Evolutionary conservation across 2,113 vertebrate species (phyloP).

Genomic region (Macquaria ambigua): DNA sequence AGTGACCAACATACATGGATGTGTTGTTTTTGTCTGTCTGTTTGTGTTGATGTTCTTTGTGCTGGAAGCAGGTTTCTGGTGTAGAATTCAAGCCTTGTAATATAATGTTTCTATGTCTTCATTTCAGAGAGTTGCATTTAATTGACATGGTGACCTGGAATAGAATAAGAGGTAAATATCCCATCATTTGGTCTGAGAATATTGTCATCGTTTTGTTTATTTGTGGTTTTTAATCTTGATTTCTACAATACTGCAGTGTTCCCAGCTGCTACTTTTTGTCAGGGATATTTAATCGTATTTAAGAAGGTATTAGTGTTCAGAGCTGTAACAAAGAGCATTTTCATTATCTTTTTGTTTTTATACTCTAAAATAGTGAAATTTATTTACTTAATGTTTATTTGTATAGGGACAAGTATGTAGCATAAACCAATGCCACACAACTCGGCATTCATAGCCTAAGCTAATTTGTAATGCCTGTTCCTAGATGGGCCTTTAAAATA

Average conservation of each 20-base stretch:
- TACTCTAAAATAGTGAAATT: not conserved
- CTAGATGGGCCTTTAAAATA: no score
- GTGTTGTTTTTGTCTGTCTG: no score
- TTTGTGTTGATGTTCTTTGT: not conserved
- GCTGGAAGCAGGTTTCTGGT: not conserved
- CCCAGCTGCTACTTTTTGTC: no score
- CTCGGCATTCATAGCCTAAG: no score
- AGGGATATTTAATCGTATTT: not conserved
- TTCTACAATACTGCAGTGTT: no score
- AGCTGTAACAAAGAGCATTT: not conserved
- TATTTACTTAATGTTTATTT: no score
- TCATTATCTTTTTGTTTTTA: not conserved
- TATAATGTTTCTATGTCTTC: constrained; percentile 1
- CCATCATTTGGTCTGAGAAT: not conserved
- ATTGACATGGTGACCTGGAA: constrained; percentile 92
- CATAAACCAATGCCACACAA: no score
- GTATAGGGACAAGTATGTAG: no score
- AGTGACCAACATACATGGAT: no score
- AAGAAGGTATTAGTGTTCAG: not conserved
- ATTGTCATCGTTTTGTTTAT: no score
- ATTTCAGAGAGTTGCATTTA: constrained; percentile 91
- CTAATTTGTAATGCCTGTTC: no score
- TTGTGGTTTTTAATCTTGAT: not conserved
- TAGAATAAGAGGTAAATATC: constrained; percentile 90
- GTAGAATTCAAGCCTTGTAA: not conserved